These are phyloP conservation scores for Athene noctua DNA, from an alignment of 2,113 vertebrate species.

Conservation along the genomic window DNA sequence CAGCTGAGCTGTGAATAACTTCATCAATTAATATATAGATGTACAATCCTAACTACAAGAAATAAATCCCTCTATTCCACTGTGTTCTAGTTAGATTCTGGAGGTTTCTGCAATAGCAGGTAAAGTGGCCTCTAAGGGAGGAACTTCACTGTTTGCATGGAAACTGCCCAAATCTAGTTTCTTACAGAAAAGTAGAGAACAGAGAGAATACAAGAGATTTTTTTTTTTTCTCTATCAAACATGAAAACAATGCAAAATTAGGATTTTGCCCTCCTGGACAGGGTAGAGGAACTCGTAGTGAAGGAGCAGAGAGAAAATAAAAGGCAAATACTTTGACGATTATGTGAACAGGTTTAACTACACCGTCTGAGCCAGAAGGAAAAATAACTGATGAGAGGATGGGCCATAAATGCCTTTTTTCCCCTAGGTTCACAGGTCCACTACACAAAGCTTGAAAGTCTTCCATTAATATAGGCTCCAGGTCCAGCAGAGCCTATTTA, in stretches of 20 bases:
- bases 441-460: not conserved
- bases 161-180: not conserved
- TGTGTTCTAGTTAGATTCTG: not conserved
- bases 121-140: not conserved
- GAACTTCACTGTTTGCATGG: not conserved
- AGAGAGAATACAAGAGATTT: accelerated
- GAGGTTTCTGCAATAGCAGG: not conserved
- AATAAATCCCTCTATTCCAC: not conserved
- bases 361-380: not conserved
- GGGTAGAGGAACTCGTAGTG: not conserved
- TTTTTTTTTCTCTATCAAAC: not conserved
- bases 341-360: not conserved
- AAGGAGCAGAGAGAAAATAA: not conserved
- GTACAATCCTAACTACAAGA: not conserved
- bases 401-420: not conserved
- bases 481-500: not conserved
- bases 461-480: not conserved
- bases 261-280: not conserved
- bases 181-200: not conserved
- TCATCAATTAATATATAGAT: not conserved
- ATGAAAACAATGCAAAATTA: not conserved
- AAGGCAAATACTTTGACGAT: not conserved
- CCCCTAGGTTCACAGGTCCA: accelerated
- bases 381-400: not conserved
- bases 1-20: not conserved